phyloP scores from a whole-genome alignment of 2,888 invertebrate species.

The Diploptera punctata region DNA sequence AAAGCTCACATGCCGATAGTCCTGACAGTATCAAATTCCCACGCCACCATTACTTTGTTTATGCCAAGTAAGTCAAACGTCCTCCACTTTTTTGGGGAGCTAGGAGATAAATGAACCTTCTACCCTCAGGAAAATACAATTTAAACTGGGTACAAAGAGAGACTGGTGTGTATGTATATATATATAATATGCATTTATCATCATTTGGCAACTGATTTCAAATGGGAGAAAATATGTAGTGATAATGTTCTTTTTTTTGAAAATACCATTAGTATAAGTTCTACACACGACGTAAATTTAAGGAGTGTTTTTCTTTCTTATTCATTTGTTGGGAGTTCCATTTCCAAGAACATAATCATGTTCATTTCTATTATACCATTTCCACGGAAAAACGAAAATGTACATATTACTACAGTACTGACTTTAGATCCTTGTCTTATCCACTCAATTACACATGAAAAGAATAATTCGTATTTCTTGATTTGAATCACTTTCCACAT shows the following conservation, averaged over 20 bases:
- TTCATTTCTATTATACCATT: conserved; percentile 14
- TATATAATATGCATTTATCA: conserved; percentile 15
- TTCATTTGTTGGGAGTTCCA: conserved; percentile 18
- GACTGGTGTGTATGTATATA: background rate
- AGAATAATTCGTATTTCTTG: conserved; percentile 13
- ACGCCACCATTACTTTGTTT: background rate
- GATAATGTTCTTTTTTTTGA: conserved; percentile 35
- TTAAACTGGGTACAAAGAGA: background rate
- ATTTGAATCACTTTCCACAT: conserved; percentile 6
- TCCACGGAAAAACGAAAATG: conserved; percentile 16
- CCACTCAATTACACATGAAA: conserved; percentile 8
- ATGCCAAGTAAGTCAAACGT: background rate
- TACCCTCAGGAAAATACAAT: background rate
- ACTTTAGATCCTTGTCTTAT: background rate
- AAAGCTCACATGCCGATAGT: too few species aligned
- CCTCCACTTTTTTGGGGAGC: too few species aligned
- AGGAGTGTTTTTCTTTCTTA: conserved; percentile 14
- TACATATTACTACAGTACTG: conserved; percentile 7
- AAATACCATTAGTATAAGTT: conserved; percentile 29
- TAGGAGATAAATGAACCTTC: too few species aligned
- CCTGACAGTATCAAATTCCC: too few species aligned
- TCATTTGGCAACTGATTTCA: conserved; percentile 30
- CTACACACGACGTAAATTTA: conserved; percentile 34
- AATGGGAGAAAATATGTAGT: conserved; percentile 17
- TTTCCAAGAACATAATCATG: background rate